phyloP scores from a whole-genome alignment of 2,797 vertebrate species.

The Bradypus variegatus region DNA sequence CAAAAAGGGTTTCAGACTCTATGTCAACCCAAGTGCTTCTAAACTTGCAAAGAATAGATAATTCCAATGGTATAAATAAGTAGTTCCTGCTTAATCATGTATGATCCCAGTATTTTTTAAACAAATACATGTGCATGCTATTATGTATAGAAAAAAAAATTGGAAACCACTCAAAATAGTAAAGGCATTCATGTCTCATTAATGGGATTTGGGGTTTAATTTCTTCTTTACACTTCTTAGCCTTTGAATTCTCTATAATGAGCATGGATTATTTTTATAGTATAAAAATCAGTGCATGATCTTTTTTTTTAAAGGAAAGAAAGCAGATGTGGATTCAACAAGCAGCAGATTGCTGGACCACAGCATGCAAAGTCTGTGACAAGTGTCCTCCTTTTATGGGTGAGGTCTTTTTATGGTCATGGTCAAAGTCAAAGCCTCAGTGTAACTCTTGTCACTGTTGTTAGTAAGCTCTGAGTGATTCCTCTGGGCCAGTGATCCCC shows the following conservation, averaged over 20 bases:
- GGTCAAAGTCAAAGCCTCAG: not conserved
- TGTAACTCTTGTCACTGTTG: not conserved
- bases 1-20: not conserved
- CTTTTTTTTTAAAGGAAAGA: conserved; percentile 24
- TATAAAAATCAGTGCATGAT: not conserved
- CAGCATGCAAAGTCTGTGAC: not conserved
- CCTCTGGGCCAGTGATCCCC: not conserved
- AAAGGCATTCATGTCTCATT: not conserved
- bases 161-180: conserved; percentile 6
- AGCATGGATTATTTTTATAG: not conserved
- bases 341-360: not conserved
- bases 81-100: not conserved
- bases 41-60: conserved; percentile 5
- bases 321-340: not conserved
- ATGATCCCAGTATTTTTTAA: not conserved
- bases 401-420: not conserved
- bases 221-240: conserved; percentile 10
- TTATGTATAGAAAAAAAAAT: not conserved
- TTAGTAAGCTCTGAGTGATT: not conserved
- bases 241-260: conserved; percentile 24
- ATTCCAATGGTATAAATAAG: not conserved
- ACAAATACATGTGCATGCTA: not conserved
- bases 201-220: not conserved
- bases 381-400: not conserved
- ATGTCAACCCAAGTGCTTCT: not conserved